Percentiles rank a stretch among this genome's conserved stretches.
phyloP scores from a whole-genome alignment of 2,888 invertebrate genomes.

The Cerastis leucographa region DNA sequence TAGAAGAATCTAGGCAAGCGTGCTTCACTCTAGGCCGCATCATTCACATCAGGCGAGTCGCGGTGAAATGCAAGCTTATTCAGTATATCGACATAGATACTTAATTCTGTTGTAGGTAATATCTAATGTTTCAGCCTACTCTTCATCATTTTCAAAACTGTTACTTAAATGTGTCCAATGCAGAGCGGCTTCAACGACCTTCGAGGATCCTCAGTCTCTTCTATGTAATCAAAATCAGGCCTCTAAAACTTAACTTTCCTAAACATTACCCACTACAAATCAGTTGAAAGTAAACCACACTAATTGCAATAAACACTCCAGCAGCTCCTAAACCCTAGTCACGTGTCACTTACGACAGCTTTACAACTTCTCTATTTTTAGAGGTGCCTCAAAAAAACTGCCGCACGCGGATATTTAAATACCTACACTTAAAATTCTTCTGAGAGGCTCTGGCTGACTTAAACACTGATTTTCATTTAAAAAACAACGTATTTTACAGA shows the following conservation, averaged over 20 bases:
- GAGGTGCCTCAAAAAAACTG: conserved; percentile 50
- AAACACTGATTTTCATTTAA: conserved; percentile 31
- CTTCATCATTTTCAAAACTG: not conserved
- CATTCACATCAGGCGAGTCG: too few species aligned
- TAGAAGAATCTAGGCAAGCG: too few species aligned
- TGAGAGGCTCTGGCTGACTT: conserved; percentile 31
- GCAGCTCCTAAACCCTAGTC: conserved; percentile 55
- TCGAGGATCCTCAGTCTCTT: not conserved
- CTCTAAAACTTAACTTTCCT: not conserved
- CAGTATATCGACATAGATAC: not conserved
- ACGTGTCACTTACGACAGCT: conserved; percentile 63
- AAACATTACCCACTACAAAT: not conserved
- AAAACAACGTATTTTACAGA: conserved; percentile 19
- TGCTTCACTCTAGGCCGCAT: too few species aligned
- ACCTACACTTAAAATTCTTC: conserved; percentile 54
- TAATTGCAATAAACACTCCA: conserved; percentile 51
- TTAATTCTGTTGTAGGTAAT: not conserved
- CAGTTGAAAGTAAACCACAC: conserved; percentile 30
- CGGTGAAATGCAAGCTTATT: too few species aligned
- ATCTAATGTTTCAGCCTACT: not conserved
- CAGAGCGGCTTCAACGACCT: not conserved
- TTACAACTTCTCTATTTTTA: conserved; percentile 65
- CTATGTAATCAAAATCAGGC: not conserved
- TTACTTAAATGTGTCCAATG: not conserved
- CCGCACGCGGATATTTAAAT: conserved; percentile 53